Evolutionary conservation across 2,888 invertebrate species (phyloP), one percentile per base, ranked within the genome.

Genomic region (Drosophila putrida): DNA sequence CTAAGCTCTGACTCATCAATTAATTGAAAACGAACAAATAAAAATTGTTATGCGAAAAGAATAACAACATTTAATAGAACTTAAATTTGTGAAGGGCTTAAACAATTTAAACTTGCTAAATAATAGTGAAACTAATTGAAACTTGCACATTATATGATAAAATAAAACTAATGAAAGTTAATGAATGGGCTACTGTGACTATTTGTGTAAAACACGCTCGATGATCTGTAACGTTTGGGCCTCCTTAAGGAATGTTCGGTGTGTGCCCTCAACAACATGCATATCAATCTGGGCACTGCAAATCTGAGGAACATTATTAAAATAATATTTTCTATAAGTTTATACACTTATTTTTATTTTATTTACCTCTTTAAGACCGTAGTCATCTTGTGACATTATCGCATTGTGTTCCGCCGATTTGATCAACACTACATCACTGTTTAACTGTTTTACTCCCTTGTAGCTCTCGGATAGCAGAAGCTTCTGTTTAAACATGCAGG

Each of bases 401-500:
- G 96, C 96, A 92, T 96, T 97, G 93, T 96, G 97, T 91, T 98
- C 96, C 82, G 95, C 95, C 64, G 98, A 98, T 90, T 96, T 96
- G 89, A 99, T 94, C 69, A 99, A 94, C 53, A 95, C 95, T 36
- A 98, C 95, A 74, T 95, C 94, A 81, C 96, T 96, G 74, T 92
- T 93, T 88, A 95, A 95, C 91, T 93, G 94, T 65, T 91, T 93
- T 38, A 90, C 93, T 60, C 95, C 96, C 91, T 94, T 94, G 93
- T 98, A 99, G 75, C 94, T 93, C 93, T 97, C 96, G 53, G 95
- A 96, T 72, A 96, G 95, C 55, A 95, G 93, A 75, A 98, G 93
- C 93, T 97, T 97, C 87, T 95, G 94, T 93, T 96, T 97, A 93
- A 98, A 98, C 65, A 96, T 94, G 57, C 93, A 92, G 38, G 96